Evolutionary conservation across 2,113 vertebrate species (phyloP), one percentile per base, ranked within the genome.

Genomic region (Hyla sarda): DNA sequence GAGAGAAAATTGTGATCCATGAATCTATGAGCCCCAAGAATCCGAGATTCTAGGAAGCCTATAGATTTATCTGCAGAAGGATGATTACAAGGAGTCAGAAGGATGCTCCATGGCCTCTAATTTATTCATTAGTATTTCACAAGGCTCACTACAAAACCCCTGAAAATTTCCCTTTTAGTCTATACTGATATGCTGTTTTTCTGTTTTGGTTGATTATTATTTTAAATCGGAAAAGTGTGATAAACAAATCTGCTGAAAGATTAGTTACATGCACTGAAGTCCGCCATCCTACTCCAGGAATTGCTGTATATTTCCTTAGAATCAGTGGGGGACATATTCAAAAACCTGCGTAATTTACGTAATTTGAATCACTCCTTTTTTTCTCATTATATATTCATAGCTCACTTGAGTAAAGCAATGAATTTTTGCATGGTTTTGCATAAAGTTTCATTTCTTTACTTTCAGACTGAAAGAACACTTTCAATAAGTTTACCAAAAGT

Each of bases 1-100:
- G 48, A 77, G 48, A 77, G 23, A 48, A 74, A 74, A 74, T 74
- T 62, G 78, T 62, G 34, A 81, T 16, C 56, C 37, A 62, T 81
- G n/a, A 47, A 81, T 81, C 56, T 47, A 28, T 47, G 58, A 47
- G 60, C 56, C 78, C 56, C 58, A 81, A 28, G 58, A 47, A 47
- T 81, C 75, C 0, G 7, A 34, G 50, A 54, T 54, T 56, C 19
- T 37, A 41, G 12, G 34, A 80, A 62, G 32, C 13, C 77, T 62
- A 62, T 58, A 30, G 56, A 80, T 80, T 79, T 80, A 62, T 80
- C 34, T 62, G 32, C 32, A 37, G 34, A 23, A 41, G 41, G 78
- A 81, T 58, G 56, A 32, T 52, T 81, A 37, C 56, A 45, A 17
- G 37, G n/a, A 47, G 78, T 23, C 67, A 41, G 34, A 71, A 71